Percentiles rank a stretch among this genome's conserved stretches.
phyloP scores from a whole-genome alignment of 2,797 vertebrate genomes.

The Tokudaia tokunoshimensis region DNA sequence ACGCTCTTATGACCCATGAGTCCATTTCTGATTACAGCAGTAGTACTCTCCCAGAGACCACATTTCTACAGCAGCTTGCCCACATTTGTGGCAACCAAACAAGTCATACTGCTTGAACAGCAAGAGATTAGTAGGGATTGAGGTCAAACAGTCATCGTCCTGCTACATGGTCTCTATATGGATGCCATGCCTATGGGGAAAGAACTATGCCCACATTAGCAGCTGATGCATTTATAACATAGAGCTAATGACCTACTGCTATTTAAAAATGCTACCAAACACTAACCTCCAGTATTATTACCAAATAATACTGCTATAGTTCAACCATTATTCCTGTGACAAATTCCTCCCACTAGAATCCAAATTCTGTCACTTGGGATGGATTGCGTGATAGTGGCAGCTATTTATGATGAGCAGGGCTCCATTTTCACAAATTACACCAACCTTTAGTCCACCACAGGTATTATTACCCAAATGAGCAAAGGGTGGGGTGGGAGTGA shows the following conservation, averaged over 20 bases:
- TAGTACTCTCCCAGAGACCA: background rate
- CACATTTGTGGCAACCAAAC: background rate
- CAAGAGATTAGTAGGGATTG: background rate
- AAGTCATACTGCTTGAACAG: constrained; percentile 4
- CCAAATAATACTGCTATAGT: constrained; percentile 66
- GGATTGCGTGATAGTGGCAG: constrained; percentile 21
- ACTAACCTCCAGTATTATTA: constrained; percentile 17
- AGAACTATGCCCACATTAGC: background rate
- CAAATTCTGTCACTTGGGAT: constrained; percentile 28
- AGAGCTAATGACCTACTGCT: background rate
- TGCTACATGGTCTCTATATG: background rate
- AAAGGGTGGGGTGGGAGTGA: background rate
- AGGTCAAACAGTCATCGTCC: background rate
- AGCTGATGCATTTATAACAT: background rate
- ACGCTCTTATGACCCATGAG: background rate
- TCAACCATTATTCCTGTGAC: constrained; percentile 41
- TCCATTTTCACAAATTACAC: constrained; percentile 21
- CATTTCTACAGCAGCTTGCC: background rate
- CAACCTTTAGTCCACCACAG: background rate
- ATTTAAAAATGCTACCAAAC: background rate
- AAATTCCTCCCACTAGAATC: constrained; percentile 63
- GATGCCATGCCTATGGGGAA: background rate
- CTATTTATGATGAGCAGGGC: constrained; percentile 39
- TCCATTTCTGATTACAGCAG: background rate
- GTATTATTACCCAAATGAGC: background rate